Evolutionary conservation across 2,797 vertebrate genomes (phyloP).

Genomic region (Miichthys miiuy): DNA sequence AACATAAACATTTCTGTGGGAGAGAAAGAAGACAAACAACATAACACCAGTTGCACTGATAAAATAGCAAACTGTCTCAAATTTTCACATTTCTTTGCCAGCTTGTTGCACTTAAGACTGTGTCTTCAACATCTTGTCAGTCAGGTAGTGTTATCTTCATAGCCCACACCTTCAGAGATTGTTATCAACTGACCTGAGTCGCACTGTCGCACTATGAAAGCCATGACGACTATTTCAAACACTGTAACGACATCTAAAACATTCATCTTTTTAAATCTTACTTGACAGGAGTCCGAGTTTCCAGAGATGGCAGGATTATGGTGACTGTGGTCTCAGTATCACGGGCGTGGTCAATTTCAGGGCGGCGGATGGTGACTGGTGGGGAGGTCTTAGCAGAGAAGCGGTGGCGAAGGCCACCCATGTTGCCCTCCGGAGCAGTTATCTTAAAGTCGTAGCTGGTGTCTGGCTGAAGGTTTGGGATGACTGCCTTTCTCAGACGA

Average conservation of each 20-base stretch:
- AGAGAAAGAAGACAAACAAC: slow-evolving; percentile 54
- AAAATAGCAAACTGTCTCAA: slow-evolving; percentile 10
- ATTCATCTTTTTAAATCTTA: slow-evolving; percentile 70
- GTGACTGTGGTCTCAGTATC: slow-evolving; percentile 92
- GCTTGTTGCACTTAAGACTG: not conserved
- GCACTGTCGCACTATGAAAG: not conserved
- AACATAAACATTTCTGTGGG: slow-evolving; percentile 93
- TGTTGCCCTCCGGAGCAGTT: slow-evolving; percentile 93
- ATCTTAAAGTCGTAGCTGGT: slow-evolving; percentile 96
- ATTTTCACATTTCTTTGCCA: not conserved
- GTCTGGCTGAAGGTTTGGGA: slow-evolving; percentile 92
- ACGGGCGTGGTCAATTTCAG: slow-evolving; percentile 90
- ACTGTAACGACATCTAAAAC: not conserved
- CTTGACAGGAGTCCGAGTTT: slow-evolving; percentile 90
- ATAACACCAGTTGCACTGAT: slow-evolving; percentile 32
- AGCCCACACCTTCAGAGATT: not conserved
- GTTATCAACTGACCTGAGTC: slow-evolving; percentile 23
- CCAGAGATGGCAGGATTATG: slow-evolving; percentile 92
- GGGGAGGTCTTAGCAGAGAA: slow-evolving; percentile 95
- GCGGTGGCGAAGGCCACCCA: slow-evolving; percentile 95
- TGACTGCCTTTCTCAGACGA: slow-evolving; percentile 93
- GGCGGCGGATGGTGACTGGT: slow-evolving; percentile 89
- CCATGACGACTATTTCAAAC: not conserved
- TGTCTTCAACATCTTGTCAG: slow-evolving; percentile 6
- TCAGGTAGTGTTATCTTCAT: slow-evolving; percentile 9